Conservation (phyloP, 2,797 vertebrate species). For the Notolabrus celidotus region DNA sequence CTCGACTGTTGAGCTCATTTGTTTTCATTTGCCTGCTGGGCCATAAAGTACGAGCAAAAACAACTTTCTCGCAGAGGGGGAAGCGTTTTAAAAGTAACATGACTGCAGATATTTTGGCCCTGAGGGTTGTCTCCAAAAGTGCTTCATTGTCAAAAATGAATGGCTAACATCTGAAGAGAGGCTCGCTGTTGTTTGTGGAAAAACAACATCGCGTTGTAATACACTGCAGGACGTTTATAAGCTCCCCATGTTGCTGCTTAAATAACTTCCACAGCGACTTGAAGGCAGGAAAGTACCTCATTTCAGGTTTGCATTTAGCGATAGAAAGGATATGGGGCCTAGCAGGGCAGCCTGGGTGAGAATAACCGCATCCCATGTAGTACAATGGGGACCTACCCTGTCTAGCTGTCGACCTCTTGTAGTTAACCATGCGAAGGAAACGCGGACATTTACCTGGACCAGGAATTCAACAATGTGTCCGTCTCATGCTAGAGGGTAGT, state of each 20-base stretch:
- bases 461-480: slow-evolving; percentile 84
- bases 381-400: slow-evolving; percentile 87
- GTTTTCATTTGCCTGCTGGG: slow-evolving; percentile 68
- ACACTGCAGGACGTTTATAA: slow-evolving; percentile 14
- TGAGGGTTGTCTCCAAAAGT: slow-evolving; percentile 66
- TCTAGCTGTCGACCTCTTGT: slow-evolving; percentile 81
- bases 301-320: slow-evolving; percentile 76
- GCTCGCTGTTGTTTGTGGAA: slow-evolving; percentile 46
- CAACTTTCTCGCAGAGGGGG: slow-evolving; percentile 53
- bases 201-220: slow-evolving; percentile 42
- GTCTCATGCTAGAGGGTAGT: slow-evolving; percentile 82
- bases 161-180: slow-evolving; percentile 58
- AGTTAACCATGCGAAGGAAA: slow-evolving; percentile 80
- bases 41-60: slow-evolving; percentile 47
- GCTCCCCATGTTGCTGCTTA: not conserved
- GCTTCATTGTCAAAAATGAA: slow-evolving; percentile 72
- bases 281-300: slow-evolving; percentile 68
- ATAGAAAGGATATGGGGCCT: slow-evolving; percentile 84
- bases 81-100: slow-evolving; percentile 50
- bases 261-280: slow-evolving; percentile 47
- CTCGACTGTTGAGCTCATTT: slow-evolving; percentile 69
- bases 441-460: slow-evolving; percentile 84
- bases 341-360: slow-evolving; percentile 84
- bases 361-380: slow-evolving; percentile 87
- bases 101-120: slow-evolving; percentile 62